phyloP scores from a whole-genome alignment of 2,888 invertebrate species.

The Pseudococcus jackbeardsleyi region DNA sequence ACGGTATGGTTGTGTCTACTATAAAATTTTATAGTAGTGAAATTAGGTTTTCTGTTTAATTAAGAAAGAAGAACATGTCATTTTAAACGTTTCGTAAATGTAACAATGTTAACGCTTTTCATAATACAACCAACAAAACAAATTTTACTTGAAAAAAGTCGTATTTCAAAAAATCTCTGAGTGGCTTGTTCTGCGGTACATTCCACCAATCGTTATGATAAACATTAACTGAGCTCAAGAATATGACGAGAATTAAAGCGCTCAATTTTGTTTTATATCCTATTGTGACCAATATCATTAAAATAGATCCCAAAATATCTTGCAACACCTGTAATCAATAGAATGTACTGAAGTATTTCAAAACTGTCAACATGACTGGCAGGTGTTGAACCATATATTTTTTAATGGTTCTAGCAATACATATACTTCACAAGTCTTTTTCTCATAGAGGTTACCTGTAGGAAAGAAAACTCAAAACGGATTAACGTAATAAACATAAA shows the following conservation, averaged over 20 bases:
- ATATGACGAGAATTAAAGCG: conserved; percentile 90
- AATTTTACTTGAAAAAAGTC: conserved; percentile 96
- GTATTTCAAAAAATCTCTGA: conserved; percentile 99
- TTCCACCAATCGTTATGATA: conserved; percentile 99
- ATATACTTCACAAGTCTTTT: too few relatives aligned
- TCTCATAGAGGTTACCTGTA: conserved; percentile 76
- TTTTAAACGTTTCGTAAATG: neutral
- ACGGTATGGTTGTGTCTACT: neutral
- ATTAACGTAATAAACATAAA: conserved; percentile 99
- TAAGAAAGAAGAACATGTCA: neutral
- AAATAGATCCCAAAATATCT: conserved; percentile 91
- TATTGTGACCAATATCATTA: conserved; percentile 96
- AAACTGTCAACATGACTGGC: neutral
- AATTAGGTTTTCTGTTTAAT: neutral
- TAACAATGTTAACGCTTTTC: conserved; percentile 12
- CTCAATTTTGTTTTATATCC: conserved; percentile 99
- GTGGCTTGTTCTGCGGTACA: conserved; percentile 93
- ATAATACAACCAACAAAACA: too few relatives aligned
- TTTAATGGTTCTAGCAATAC: too few relatives aligned
- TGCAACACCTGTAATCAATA: conserved; percentile 80
- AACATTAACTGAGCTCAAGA: conserved; percentile 90
- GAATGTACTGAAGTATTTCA: conserved; percentile 39
- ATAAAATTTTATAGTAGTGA: neutral
- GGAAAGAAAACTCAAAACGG: conserved; percentile 90
- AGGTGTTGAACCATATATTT: neutral